These are phyloP conservation scores for Puntigrus tetrazona DNA, from an alignment of 2,113 vertebrate species.

Conservation along the genomic window DNA sequence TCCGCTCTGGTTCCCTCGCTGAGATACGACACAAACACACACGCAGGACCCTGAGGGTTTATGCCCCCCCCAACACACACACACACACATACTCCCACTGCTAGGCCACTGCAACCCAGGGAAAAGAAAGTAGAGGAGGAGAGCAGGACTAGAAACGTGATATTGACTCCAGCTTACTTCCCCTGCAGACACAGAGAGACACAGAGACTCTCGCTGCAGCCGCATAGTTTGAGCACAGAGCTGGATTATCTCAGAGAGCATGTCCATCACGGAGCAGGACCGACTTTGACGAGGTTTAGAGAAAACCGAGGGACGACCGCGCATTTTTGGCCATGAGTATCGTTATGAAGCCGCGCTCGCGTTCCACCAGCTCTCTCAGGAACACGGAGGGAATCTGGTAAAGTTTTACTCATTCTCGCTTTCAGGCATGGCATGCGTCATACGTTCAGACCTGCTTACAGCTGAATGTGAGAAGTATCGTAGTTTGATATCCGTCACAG, in stretches of 20 bases:
- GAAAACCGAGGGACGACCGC: not conserved
- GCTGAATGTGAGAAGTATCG: not conserved
- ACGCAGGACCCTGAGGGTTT: constrained; percentile 36
- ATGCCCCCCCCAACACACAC: constrained; percentile 15
- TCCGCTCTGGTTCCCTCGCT: constrained; percentile 34
- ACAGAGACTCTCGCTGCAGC: constrained; percentile 18
- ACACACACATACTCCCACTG: constrained; percentile 16
- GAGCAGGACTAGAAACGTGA: constrained; percentile 45
- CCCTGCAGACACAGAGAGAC: constrained; percentile 38
- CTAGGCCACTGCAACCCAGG: constrained; percentile 30
- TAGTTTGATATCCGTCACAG: not conserved
- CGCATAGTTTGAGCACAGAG: not conserved
- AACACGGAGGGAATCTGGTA: constrained; percentile 81
- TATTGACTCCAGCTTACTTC: constrained; percentile 35
- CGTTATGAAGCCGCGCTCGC: constrained; percentile 86
- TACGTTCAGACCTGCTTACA: not conserved
- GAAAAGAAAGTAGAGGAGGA: constrained; percentile 32
- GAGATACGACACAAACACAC: constrained; percentile 43
- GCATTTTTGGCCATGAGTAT: constrained; percentile 79
- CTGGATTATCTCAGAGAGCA: constrained; percentile 26
- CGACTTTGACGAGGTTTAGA: not conserved
- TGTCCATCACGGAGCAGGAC: constrained; percentile 21
- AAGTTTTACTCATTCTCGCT: constrained; percentile 55
- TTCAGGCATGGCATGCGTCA: not conserved
- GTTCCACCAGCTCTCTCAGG: constrained; percentile 86